Evolutionary conservation across 2,888 invertebrate species (phyloP).

Genomic region (Nomada hirtipes): DNA sequence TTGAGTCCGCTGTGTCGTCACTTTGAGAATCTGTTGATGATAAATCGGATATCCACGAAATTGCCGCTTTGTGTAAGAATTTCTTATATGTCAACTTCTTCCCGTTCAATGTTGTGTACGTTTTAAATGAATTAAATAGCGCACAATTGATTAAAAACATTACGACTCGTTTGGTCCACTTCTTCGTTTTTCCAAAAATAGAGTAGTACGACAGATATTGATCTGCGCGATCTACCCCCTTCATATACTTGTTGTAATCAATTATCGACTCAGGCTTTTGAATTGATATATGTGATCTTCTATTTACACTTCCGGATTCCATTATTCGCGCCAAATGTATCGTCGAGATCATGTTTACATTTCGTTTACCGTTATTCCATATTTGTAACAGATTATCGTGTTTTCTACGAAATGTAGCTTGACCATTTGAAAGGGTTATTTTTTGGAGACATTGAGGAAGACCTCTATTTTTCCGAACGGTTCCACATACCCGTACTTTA

Average conservation of each 20-base stretch:
- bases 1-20: not conserved
- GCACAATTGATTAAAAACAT: constrained; percentile 50
- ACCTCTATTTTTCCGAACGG: constrained; percentile 28
- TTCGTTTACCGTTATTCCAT: constrained; percentile 23
- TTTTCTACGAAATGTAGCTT: constrained; percentile 13
- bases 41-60: constrained; percentile 39
- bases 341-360: constrained; percentile 13
- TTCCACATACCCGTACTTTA: constrained; percentile 14
- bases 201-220: constrained; percentile 44
- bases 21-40: not conserved
- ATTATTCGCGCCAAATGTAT: constrained; percentile 11
- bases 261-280: constrained; percentile 42
- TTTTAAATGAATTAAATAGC: constrained; percentile 35
- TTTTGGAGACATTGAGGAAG: constrained; percentile 19
- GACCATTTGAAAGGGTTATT: not conserved
- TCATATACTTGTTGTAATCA: constrained; percentile 46
- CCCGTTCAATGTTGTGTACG: constrained; percentile 21
- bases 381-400: constrained; percentile 23
- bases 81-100: constrained; percentile 37
- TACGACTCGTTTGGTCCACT: constrained; percentile 40
- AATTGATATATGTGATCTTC: constrained; percentile 59
- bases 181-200: constrained; percentile 43
- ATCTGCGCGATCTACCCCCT: constrained; percentile 41
- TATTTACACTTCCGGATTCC: constrained; percentile 40
- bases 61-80: constrained; percentile 41